Evolutionary conservation across 1,140 invertebrate genomes (phyloP).

Genomic region (Colletes latitarsis): DNA sequence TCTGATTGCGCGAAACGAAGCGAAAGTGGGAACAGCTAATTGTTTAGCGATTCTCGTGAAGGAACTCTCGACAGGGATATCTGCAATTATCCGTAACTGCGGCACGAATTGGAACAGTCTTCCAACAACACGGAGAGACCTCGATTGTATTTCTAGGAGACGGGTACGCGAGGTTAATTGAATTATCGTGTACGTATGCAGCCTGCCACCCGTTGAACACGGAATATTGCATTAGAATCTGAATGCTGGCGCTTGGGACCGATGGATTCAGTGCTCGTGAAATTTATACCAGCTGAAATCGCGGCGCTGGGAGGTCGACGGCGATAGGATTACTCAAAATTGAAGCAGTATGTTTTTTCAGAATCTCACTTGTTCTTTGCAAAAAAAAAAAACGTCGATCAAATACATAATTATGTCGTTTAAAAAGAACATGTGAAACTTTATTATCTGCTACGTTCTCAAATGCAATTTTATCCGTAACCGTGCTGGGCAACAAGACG

Average conservation of each 20-base stretch:
- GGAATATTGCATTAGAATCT: slow-evolving; percentile 28
- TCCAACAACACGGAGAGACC: slow-evolving; percentile 36
- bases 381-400: no score
- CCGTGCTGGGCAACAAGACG: no score
- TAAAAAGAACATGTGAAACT: no score
- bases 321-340: no score
- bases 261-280: not conserved
- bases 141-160: slow-evolving; percentile 53
- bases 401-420: no score
- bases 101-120: slow-evolving; percentile 52
- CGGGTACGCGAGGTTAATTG: slow-evolving; percentile 52
- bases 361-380: no score
- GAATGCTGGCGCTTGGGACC: not conserved
- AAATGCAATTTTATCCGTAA: no score
- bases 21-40: slow-evolving; percentile 29
- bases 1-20: slow-evolving; percentile 48
- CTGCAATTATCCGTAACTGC: slow-evolving; percentile 47
- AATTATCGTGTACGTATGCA: slow-evolving; percentile 49
- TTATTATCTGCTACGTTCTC: no score
- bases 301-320: not conserved
- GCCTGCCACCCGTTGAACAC: not conserved
- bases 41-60: slow-evolving; percentile 46
- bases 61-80: slow-evolving; percentile 53
- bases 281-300: not conserved
- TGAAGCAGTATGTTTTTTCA: no score